Percentiles rank a stretch among this genome's conserved stretches.
Conservation (phyloP, 2,113 vertebrate species). For the Platichthys stellatus region DNA sequence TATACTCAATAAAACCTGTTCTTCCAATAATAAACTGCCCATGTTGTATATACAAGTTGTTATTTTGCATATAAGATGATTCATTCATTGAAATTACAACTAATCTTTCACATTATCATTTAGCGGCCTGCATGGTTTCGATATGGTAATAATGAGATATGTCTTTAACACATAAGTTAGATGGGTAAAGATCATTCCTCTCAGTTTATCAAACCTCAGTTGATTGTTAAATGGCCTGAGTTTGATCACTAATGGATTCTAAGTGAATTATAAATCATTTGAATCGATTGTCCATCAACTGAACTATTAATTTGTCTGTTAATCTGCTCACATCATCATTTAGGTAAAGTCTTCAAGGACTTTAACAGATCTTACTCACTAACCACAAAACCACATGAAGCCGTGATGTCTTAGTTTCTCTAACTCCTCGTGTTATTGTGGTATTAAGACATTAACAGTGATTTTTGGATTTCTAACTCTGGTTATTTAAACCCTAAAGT, state of each 20-base stretch:
- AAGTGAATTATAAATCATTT: no score
- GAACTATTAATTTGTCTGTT: neutral
- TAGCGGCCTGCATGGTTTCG: neutral
- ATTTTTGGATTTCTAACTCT: neutral
- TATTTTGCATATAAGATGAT: neutral
- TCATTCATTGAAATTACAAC: neutral
- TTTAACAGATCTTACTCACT: neutral
- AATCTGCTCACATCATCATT: neutral
- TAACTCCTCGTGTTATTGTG: neutral
- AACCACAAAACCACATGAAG: neutral
- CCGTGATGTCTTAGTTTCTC: fast-evolving
- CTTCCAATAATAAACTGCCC: no score
- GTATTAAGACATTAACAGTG: neutral
- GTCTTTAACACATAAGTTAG: neutral
- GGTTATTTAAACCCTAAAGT: slow-evolving; percentile 5
- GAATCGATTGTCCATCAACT: neutral
- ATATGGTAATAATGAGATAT: neutral
- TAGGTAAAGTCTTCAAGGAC: neutral
- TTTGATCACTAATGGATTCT: neutral
- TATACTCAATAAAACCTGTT: no score
- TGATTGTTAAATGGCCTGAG: neutral
- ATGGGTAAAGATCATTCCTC: neutral
- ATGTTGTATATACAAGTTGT: no score
- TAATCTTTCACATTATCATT: neutral
- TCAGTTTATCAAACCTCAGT: neutral